phyloP scores from a whole-genome alignment of 2,113 vertebrate species.

The Protomyctophum bolini region DNA sequence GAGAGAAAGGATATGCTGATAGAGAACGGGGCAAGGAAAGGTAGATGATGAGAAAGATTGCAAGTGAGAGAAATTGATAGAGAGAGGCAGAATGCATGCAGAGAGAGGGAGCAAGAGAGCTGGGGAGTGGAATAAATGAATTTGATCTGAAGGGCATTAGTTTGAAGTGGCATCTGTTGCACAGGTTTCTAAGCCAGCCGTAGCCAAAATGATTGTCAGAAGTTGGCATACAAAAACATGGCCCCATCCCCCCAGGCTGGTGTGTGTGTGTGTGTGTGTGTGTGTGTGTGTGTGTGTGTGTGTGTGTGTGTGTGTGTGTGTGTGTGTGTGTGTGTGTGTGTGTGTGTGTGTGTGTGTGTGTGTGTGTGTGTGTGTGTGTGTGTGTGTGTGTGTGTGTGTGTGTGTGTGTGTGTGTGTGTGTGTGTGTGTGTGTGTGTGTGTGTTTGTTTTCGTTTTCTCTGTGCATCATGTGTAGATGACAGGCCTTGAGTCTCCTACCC shows the following conservation, averaged over 20 bases:
- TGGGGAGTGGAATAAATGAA: conserved; percentile 56
- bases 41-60: conserved; percentile 13
- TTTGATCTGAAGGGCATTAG: conserved; percentile 55
- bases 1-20: conserved; percentile 15
- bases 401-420: background rate
- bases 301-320: background rate
- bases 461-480: background rate
- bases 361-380: background rate
- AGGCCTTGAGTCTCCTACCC: conserved; percentile 22
- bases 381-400: background rate
- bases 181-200: conserved; percentile 28
- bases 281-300: background rate
- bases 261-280: conserved; percentile 14
- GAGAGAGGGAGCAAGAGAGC: conserved; percentile 21
- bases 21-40: conserved; percentile 37
- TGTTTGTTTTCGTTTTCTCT: background rate
- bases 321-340: background rate
- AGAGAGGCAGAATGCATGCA: conserved; percentile 44
- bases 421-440: background rate
- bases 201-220: conserved; percentile 35
- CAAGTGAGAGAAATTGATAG: conserved; percentile 22
- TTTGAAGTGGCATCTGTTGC: conserved; percentile 57
- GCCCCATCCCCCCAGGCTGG: conserved; percentile 9
- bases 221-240: conserved; percentile 16
- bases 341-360: background rate